Percentiles rank a stretch among this genome's conserved stretches.
Evolutionary conservation across 2,888 invertebrate genomes (phyloP).

Genomic region (Papilio gigon): DNA sequence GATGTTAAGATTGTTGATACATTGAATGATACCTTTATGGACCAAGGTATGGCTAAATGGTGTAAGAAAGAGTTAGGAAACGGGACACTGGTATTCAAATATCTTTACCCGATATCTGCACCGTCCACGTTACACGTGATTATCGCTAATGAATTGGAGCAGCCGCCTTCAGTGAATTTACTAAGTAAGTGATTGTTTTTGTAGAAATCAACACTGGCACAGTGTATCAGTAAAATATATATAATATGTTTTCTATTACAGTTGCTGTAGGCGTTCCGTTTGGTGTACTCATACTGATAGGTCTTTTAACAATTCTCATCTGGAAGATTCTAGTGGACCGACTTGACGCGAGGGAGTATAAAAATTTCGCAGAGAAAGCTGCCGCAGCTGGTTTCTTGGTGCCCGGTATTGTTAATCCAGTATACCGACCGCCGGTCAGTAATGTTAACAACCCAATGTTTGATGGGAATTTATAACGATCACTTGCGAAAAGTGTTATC

Average conservation of each 20-base stretch:
- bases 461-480: neutral
- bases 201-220: neutral
- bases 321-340: slow-evolving; percentile 68
- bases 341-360: slow-evolving; percentile 65
- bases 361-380: slow-evolving; percentile 59
- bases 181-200: slow-evolving; percentile 59
- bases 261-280: slow-evolving; percentile 63
- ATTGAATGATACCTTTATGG: slow-evolving; percentile 53
- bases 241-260: slow-evolving; percentile 49
- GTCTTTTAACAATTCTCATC: slow-evolving; percentile 61
- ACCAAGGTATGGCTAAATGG: slow-evolving; percentile 54
- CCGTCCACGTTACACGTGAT: slow-evolving; percentile 53
- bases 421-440: slow-evolving; percentile 56
- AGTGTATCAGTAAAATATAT: neutral
- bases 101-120: slow-evolving; percentile 50
- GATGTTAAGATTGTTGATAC: slow-evolving; percentile 53
- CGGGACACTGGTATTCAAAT: slow-evolving; percentile 61
- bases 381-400: slow-evolving; percentile 57
- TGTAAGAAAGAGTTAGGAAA: slow-evolving; percentile 58
- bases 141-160: slow-evolving; percentile 65
- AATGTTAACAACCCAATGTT: slow-evolving; percentile 58
- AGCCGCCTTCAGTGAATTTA: slow-evolving; percentile 56
- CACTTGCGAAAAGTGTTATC: no score
- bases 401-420: slow-evolving; percentile 51
- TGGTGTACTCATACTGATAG: slow-evolving; percentile 62